Conservation (phyloP, 2,113 vertebrate genomes). For the Apistogramma diplotaenia region DNA sequence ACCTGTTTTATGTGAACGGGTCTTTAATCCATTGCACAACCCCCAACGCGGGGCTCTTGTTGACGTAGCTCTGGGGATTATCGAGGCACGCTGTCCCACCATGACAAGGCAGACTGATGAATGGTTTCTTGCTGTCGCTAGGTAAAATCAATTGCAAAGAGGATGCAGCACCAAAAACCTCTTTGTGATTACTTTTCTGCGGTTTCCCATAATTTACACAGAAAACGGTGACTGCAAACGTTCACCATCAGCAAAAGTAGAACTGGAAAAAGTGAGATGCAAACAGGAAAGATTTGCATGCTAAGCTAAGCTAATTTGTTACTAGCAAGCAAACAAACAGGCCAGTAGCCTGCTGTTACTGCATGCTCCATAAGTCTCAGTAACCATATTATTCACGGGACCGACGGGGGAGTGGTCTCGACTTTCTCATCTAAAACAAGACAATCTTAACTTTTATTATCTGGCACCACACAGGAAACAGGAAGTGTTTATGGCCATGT, state of each 20-base stretch:
- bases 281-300: background rate
- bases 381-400: background rate
- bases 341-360: background rate
- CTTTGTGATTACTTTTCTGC: background rate
- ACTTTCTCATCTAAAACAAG: background rate
- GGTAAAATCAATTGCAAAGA: background rate
- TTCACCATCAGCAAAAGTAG: background rate
- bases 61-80: too few relatives aligned
- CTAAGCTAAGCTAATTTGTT: background rate
- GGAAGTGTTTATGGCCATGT: background rate
- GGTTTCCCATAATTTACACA: background rate
- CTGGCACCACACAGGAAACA: constrained; percentile 2
- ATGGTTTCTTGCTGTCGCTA: background rate
- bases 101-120: too few relatives aligned
- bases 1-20: too few relatives aligned
- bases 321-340: background rate
- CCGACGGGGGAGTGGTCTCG: too few relatives aligned
- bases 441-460: background rate
- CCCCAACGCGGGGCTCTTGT: too few relatives aligned
- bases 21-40: too few relatives aligned
- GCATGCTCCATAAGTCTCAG: background rate
- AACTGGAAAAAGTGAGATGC: background rate
- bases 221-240: background rate
- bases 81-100: too few relatives aligned
- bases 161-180: background rate